These are phyloP conservation scores for Piliocolobus tephrosceles DNA, from an alignment of 2,113 vertebrate genomes.

Conservation along the genomic window DNA sequence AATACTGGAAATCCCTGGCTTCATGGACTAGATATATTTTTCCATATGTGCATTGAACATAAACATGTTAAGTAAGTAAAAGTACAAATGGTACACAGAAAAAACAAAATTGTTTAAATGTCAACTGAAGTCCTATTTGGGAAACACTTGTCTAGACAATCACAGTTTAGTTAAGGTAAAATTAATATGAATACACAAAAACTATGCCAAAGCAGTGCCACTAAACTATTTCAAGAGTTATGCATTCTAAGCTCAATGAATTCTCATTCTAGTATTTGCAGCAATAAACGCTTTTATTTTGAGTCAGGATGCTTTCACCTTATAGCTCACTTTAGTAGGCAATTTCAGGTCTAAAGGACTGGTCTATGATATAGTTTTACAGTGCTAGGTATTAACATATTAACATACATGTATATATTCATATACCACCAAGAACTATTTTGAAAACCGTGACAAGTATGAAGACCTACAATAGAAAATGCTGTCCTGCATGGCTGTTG, in stretches of 20 bases:
- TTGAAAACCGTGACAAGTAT: neutral
- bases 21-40: neutral
- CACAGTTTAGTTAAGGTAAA: neutral
- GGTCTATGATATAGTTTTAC: neutral
- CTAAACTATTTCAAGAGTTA: neutral
- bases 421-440: neutral
- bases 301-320: neutral
- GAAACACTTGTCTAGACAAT: neutral
- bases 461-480: neutral
- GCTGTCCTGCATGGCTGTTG: neutral
- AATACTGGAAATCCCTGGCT: neutral
- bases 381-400: neutral
- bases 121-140: neutral
- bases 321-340: neutral
- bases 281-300: neutral
- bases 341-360: neutral
- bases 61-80: neutral
- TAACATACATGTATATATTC: neutral
- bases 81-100: no score
- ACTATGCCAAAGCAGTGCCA: neutral
- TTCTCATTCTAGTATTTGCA: neutral
- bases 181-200: neutral
- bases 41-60: neutral
- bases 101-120: neutral
- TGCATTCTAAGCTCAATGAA: neutral